Percentiles rank a stretch among this genome's conserved stretches.
Conservation (phyloP, 2,888 invertebrate genomes). For the Acrobasis suavella region DNA sequence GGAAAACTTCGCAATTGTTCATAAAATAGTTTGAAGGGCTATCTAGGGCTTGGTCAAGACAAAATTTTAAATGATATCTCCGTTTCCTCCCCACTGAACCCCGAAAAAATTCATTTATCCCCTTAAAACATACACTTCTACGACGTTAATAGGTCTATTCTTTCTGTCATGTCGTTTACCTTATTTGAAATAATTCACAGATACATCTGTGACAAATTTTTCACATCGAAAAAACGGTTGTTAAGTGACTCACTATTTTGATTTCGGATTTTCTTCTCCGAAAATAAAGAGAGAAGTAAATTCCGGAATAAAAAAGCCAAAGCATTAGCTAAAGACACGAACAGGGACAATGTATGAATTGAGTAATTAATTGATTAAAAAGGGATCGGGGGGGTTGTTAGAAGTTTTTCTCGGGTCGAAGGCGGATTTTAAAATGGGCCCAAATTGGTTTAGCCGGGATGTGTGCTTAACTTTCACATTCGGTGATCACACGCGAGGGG, state of each 20-base stretch:
- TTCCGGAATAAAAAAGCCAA: too few relatives aligned
- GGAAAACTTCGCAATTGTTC: too few relatives aligned
- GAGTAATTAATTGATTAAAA: constrained; percentile 78
- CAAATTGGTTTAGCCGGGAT: constrained; percentile 73
- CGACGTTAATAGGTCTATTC: not conserved
- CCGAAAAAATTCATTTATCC: not conserved
- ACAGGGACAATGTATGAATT: constrained; percentile 61
- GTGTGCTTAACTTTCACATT: constrained; percentile 45
- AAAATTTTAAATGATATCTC: too few relatives aligned
- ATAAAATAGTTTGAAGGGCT: too few relatives aligned
- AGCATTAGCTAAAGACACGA: constrained; percentile 34
- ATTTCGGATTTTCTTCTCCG: not conserved
- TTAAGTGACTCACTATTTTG: too few relatives aligned
- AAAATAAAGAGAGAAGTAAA: not conserved
- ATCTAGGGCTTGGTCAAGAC: too few relatives aligned
- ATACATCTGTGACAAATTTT: too few relatives aligned
- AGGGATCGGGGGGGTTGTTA: constrained; percentile 70
- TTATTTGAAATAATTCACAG: too few relatives aligned
- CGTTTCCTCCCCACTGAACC: too few relatives aligned
- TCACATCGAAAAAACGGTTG: too few relatives aligned
- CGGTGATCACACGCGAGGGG: constrained; percentile 36
- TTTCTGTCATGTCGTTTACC: not conserved
- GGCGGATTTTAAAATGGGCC: constrained; percentile 39
- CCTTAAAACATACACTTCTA: not conserved
- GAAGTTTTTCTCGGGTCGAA: constrained; percentile 65